A percentile compares a stretch with the other conserved stretches of the same genome.
phyloP scores from a whole-genome alignment of 2,113 vertebrate species.

The Synchiropus splendidus region DNA sequence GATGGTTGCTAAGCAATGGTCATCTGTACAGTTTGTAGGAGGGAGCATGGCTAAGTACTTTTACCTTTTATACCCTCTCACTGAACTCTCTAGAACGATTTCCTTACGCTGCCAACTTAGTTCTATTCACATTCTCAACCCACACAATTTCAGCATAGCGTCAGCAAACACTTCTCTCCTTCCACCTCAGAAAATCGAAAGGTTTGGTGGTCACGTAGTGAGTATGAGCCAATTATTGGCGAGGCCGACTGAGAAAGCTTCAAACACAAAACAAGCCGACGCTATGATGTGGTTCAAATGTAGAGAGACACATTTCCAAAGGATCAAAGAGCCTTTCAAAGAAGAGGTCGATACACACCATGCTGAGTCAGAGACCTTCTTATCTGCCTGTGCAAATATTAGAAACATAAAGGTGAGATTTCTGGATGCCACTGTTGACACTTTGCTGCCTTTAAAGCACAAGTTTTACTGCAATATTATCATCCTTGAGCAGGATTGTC shows the following conservation, averaged over 20 bases:
- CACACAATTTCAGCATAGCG: conserved; percentile 7
- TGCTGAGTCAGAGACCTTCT: too few species aligned
- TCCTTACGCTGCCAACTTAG: too few species aligned
- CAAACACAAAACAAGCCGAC: not conserved
- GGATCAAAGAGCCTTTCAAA: conserved; percentile 4
- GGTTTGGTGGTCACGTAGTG: conserved; percentile 9
- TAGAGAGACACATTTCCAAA: conserved; percentile 1
- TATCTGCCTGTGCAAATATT: too few species aligned
- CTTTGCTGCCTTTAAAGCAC: too few species aligned
- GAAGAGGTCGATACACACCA: conserved; percentile 4
- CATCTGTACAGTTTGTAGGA: too few species aligned
- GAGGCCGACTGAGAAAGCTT: conserved; percentile 9
- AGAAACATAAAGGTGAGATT: too few species aligned
- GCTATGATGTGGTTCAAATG: not conserved
- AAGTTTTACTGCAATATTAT: too few species aligned
- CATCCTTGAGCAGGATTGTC: too few species aligned
- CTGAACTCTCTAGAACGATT: not conserved
- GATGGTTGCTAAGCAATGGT: too few species aligned
- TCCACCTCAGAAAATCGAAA: conserved; percentile 20
- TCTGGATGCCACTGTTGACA: too few species aligned
- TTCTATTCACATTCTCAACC: conserved; percentile 13
- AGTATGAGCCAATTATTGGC: conserved; percentile 23
- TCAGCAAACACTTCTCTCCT: conserved; percentile 2
- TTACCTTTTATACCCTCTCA: too few species aligned
- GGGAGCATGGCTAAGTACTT: too few species aligned